These are phyloP conservation scores for Cryptus armator DNA, from an alignment of 2,888 invertebrate genomes.

Conservation along the genomic window DNA sequence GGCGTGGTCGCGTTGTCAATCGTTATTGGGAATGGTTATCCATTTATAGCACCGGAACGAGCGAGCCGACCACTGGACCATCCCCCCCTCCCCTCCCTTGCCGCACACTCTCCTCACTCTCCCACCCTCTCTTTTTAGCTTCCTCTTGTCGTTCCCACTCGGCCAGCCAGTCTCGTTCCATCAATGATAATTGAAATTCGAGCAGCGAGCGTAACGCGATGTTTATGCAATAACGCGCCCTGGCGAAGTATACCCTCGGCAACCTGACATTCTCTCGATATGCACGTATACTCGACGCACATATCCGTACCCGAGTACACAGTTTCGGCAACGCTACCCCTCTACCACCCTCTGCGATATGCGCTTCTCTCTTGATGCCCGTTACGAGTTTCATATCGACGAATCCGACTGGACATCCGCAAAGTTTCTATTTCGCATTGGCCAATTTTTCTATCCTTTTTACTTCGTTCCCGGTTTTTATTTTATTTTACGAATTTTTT, in stretches of 20 bases:
- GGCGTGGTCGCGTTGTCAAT: constrained; percentile 77
- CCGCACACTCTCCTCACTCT: neutral
- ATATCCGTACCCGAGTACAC: neutral
- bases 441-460: constrained; percentile 31
- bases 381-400: constrained; percentile 40
- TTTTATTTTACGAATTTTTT: too few relatives aligned
- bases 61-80: constrained; percentile 54
- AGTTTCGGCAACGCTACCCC: neutral
- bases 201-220: constrained; percentile 75
- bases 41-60: constrained; percentile 75
- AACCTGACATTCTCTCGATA: constrained; percentile 33
- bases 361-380: constrained; percentile 15
- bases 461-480: neutral
- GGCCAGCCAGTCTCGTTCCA: constrained; percentile 53
- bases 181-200: constrained; percentile 79
- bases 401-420: constrained; percentile 8
- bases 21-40: constrained; percentile 79
- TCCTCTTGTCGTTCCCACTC: constrained; percentile 18
- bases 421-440: constrained; percentile 39
- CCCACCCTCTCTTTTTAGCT: constrained; percentile 13
- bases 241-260: constrained; percentile 40
- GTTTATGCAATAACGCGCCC: constrained; percentile 76
- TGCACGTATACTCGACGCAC: constrained; percentile 12
- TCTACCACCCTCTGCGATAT: neutral
- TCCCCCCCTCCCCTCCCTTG: constrained; percentile 4